phyloP scores from a whole-genome alignment of 1,140 invertebrate genomes.

The Hylaeus anthracinus region DNA sequence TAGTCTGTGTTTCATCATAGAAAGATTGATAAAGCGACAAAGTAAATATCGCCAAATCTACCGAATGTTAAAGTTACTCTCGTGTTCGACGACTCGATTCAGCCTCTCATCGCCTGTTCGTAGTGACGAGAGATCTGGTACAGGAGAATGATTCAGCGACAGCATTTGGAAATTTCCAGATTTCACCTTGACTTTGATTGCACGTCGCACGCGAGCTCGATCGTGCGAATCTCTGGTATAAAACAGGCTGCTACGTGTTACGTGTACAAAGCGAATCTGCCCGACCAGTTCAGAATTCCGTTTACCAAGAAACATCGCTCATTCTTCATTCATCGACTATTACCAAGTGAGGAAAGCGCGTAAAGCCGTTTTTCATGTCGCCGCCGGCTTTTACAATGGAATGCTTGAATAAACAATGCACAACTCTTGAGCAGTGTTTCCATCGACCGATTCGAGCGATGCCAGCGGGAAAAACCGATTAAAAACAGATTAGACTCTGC shows the following conservation, averaged over 20 bases:
- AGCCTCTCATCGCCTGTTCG: background rate
- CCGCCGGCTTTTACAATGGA: background rate
- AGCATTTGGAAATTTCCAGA: slow-evolving; percentile 53
- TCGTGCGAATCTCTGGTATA: slow-evolving; percentile 42
- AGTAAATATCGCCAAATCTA: too few species aligned
- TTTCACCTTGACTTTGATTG: slow-evolving; percentile 65
- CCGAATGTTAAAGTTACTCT: too few species aligned
- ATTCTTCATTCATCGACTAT: slow-evolving; percentile 40
- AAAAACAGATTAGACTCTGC: background rate
- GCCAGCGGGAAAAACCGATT: too few species aligned
- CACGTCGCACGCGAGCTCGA: slow-evolving; percentile 47
- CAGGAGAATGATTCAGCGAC: slow-evolving; percentile 35
- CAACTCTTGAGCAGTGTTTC: too few species aligned
- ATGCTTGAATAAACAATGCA: background rate
- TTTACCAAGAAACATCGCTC: slow-evolving; percentile 1
- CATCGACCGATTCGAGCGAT: background rate
- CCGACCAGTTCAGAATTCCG: slow-evolving; percentile 23
- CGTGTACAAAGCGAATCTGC: slow-evolving; percentile 16
- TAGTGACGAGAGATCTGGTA: slow-evolving; percentile 31
- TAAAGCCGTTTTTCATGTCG: background rate
- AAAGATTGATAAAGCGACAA: too few species aligned
- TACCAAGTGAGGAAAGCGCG: background rate
- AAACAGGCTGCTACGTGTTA: slow-evolving; percentile 24
- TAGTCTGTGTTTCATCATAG: too few species aligned
- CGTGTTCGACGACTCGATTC: slow-evolving; percentile 14